These are phyloP conservation scores for Urophycis tenuis DNA, from an alignment of 2,797 vertebrate species.

Conservation along the genomic window DNA sequence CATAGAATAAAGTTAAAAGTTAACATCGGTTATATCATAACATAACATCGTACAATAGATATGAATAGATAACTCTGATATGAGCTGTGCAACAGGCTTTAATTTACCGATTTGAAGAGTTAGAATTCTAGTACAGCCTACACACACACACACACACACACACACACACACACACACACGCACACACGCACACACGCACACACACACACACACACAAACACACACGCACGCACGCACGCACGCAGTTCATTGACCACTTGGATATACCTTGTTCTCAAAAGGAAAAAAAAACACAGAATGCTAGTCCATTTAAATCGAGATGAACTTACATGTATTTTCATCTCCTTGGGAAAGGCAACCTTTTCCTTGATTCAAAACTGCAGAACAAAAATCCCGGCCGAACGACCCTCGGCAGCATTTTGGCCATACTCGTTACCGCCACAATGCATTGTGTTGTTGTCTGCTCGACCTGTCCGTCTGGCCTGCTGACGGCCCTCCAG, in stretches of 20 bases:
- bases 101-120: neutral
- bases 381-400: slow-evolving; percentile 36
- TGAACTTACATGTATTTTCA: slow-evolving; percentile 45
- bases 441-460: slow-evolving; percentile 58
- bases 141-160: slow-evolving; percentile 8
- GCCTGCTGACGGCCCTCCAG: slow-evolving; percentile 63
- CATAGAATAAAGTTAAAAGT: too few species aligned
- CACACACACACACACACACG: slow-evolving; percentile 7
- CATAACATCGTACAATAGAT: too few species aligned
- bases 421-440: slow-evolving; percentile 19
- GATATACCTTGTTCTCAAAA: neutral
- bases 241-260: too few species aligned
- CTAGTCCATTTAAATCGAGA: slow-evolving; percentile 50
- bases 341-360: slow-evolving; percentile 44
- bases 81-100: slow-evolving; percentile 9
- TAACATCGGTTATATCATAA: too few species aligned
- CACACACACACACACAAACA: slow-evolving; percentile 16
- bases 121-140: neutral
- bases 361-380: neutral
- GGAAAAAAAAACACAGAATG: neutral
- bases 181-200: slow-evolving; percentile 8
- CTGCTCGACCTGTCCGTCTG: slow-evolving; percentile 63
- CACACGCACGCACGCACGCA: neutral
- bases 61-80: too few species aligned
- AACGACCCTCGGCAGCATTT: neutral